Conservation (phyloP, 2,797 vertebrate species). For the Nannoperca australis region DNA sequence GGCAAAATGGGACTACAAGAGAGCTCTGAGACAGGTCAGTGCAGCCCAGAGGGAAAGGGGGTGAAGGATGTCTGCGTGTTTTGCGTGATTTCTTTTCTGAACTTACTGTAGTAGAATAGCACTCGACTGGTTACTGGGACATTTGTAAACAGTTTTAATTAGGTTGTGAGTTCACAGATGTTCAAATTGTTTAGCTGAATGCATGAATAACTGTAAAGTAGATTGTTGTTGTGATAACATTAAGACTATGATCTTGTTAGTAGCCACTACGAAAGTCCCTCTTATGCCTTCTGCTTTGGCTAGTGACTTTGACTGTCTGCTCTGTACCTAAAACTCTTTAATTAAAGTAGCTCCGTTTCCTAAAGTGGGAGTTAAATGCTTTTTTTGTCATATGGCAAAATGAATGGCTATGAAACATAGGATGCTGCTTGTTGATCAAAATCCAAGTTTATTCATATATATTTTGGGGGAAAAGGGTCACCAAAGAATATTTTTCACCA, state of each 20-base stretch:
- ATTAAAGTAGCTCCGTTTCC: not conserved
- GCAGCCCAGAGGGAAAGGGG: conserved; percentile 7
- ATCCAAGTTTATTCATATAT: not conserved
- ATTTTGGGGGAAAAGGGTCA: not conserved
- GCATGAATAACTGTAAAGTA: not conserved
- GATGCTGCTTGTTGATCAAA: not conserved
- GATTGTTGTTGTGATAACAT: not conserved
- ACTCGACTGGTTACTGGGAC: not conserved
- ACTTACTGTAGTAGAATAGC: not conserved
- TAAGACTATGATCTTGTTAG: not conserved
- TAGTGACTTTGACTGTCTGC: not conserved
- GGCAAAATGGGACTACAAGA: conserved; percentile 91
- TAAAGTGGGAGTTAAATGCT: not conserved
- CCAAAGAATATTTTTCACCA: not conserved
- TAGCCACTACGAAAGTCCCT: not conserved
- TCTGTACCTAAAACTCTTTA: not conserved
- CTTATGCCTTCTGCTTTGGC: not conserved
- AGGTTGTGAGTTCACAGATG: conserved; percentile 6
- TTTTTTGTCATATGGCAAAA: not conserved
- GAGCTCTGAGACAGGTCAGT: conserved; percentile 89
- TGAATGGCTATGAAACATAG: not conserved
- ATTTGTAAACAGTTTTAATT: conserved; percentile 20
- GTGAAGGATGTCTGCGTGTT: conserved; percentile 16
- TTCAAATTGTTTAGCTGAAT: not conserved
- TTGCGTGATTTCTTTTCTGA: not conserved